phyloP scores from a whole-genome alignment of 2,113 vertebrate species.

The Tursiops truncatus region DNA sequence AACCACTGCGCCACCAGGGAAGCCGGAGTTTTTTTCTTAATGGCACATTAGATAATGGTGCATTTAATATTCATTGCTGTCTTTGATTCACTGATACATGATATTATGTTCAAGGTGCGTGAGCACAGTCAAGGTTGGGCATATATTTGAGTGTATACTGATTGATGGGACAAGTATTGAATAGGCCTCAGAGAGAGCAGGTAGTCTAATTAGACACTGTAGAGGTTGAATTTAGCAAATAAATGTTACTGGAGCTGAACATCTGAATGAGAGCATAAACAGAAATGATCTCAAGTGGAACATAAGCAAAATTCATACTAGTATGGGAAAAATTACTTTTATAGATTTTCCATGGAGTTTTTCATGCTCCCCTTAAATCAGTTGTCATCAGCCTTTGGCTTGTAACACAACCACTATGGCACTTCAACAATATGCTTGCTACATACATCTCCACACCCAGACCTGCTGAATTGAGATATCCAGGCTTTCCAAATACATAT shows the following conservation, averaged over 20 bases:
- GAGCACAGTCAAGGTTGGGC: background rate
- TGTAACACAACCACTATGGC: background rate
- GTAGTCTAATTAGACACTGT: background rate
- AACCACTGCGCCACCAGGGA: too few species aligned
- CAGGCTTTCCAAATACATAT: background rate
- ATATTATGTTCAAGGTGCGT: background rate
- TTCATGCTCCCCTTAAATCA: background rate
- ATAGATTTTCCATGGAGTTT: constrained; percentile 5
- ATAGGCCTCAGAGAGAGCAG: background rate
- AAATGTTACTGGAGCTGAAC: background rate
- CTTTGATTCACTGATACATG: background rate
- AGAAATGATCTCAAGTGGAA: constrained; percentile 12
- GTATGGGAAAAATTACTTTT: constrained; percentile 30
- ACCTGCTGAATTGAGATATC: background rate
- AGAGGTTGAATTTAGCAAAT: constrained; percentile 11
- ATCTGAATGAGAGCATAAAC: background rate
- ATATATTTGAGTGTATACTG: background rate
- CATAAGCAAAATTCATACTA: background rate
- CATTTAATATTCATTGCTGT: background rate
- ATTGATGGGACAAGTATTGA: background rate
- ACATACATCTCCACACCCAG: background rate
- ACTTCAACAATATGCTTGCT: background rate
- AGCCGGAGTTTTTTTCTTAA: background rate
- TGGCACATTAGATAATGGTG: background rate
- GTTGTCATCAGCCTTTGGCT: background rate